Evolutionary conservation across 2,113 vertebrate species (phyloP).

Genomic region (Brachypodius melanocephalos): DNA sequence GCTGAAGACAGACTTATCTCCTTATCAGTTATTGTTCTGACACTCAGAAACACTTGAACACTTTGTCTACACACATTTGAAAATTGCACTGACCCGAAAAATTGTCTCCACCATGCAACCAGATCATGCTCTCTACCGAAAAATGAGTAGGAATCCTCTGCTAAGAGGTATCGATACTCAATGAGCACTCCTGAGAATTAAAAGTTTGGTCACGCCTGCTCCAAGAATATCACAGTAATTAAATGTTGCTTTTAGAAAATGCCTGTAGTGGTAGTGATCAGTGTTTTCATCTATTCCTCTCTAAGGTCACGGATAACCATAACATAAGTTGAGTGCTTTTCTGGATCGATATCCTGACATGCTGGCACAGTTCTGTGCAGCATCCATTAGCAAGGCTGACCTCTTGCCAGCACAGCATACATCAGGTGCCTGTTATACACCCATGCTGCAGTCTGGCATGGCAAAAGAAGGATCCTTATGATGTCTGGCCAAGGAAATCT

Average conservation of each 20-base stretch:
- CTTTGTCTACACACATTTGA: not conserved
- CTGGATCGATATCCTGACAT: not conserved
- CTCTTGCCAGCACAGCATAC: not conserved
- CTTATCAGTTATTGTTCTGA: not conserved
- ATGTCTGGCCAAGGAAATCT: not conserved
- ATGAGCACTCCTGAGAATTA: not conserved
- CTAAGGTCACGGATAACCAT: not conserved
- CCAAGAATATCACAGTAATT: not conserved
- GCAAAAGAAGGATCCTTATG: not conserved
- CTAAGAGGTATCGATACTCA: fast-evolving
- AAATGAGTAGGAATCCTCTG: not conserved
- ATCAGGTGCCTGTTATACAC: not conserved
- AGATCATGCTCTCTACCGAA: not conserved
- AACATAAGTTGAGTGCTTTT: not conserved
- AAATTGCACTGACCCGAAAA: not conserved
- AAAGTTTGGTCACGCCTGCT: not conserved
- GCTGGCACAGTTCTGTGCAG: not conserved
- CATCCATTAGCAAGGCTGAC: not conserved
- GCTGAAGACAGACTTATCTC: not conserved
- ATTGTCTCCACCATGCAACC: not conserved
- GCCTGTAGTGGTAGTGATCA: not conserved
- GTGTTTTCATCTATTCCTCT: not conserved
- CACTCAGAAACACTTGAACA: not conserved
- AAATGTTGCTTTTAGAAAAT: not conserved
- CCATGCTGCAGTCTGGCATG: not conserved